These are phyloP conservation scores for Lepidocyrtinus sp. DNA, from an alignment of 2,888 invertebrate genomes.

Conservation along the genomic window DNA sequence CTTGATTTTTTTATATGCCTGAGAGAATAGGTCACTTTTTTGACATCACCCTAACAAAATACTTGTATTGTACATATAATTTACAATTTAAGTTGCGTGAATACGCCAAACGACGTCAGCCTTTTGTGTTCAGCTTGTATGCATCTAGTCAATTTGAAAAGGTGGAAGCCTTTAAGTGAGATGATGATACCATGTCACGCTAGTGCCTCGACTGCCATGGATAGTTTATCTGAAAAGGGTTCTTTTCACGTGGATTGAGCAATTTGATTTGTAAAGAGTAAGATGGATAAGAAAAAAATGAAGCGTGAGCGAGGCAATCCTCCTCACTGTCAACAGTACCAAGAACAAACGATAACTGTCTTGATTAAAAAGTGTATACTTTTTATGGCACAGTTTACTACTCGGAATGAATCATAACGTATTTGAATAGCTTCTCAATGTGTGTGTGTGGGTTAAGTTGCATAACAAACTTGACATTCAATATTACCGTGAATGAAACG, in stretches of 20 bases:
- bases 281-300: background rate
- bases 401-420: background rate
- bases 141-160: background rate
- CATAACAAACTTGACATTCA: background rate
- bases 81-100: background rate
- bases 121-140: background rate
- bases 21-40: background rate
- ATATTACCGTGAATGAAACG: background rate
- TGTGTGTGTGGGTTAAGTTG: background rate
- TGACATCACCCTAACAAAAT: background rate
- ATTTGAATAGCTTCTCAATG: background rate
- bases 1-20: background rate
- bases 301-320: background rate
- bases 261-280: background rate
- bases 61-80: background rate
- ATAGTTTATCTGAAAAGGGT: too few relatives aligned
- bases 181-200: too few relatives aligned
- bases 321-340: background rate
- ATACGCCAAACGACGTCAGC: background rate
- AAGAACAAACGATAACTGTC: background rate
- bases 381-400: background rate
- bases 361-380: too few relatives aligned
- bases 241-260: too few relatives aligned
- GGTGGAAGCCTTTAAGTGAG: background rate
- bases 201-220: too few relatives aligned